Evolutionary conservation across 35 echinoderm and acorn worm genomes (phyloP), one percentile per base, ranked within the genome.

Genomic region (Apostichopus californicus): DNA sequence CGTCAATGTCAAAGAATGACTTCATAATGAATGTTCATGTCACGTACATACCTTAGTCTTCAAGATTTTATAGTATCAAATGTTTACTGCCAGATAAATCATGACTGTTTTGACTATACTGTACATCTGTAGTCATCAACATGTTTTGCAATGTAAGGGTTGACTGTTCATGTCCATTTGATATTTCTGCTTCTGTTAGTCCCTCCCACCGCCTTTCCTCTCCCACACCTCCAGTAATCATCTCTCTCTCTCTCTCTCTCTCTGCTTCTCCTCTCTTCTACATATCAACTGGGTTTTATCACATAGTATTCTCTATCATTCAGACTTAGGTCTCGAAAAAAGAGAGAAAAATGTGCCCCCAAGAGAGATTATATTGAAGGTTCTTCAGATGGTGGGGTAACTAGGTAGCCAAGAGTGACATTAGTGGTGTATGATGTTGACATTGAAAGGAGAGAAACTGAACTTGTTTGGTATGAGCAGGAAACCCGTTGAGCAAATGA

Each of bases 281-380:
- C 58, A 61, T 61, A 61, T 9, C 58, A 8, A 61, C 34, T 46
- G 34, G 34, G 58, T 61, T 61, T 61, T 61, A 61, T 61, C 58
- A 61, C 70, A 73, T 73, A 15, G 14, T 73, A 15, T 5, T 73
- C 70, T 73, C 5, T 17, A 21, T 21, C 70, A 73, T 73, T 73
- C 34, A 46, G 70, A 21, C 70, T 73, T 73, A 17, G 70, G 70
- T 1, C 70, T 73, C 23, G n/a, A 75, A 75, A 75, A 75, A 75
- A 20, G 6, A 20, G 56, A 55, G 17, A 17, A 58, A 34, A 55
- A 84, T 84, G 78, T 81, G 26, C 78, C 78, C 28, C 81, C 81
- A 59, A 60, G 78, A 81, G 78, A 85, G 55, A 57, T 85, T 85
- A 3, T 85, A 59, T 85, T 85, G 81, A 85, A 85, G 57, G 55